Percentiles rank a stretch among this genome's conserved stretches.
Evolutionary conservation across 1,140 invertebrate species (phyloP).

Genomic region (Temnothorax curvispinosus): DNA sequence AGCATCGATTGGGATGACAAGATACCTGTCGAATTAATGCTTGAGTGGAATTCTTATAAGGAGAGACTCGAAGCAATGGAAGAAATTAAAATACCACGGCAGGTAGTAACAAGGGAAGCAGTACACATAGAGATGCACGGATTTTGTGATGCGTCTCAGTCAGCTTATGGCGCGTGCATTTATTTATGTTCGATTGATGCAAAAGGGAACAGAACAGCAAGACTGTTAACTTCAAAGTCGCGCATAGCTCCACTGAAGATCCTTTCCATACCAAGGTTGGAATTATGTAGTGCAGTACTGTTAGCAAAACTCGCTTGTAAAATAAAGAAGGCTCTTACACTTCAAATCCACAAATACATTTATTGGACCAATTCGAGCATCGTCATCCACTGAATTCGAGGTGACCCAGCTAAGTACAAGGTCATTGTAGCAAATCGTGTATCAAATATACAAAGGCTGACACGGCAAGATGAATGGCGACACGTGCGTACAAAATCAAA

Average conservation of each 20-base stretch:
- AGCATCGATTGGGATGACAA: neutral
- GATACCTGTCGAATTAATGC: neutral
- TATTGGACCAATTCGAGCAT: neutral
- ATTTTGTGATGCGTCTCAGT: neutral
- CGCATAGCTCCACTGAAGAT: neutral
- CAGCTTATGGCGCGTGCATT: neutral
- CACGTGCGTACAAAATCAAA: neutral
- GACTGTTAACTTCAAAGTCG: neutral
- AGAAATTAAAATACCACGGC: neutral
- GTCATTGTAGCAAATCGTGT: neutral
- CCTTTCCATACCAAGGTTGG: neutral
- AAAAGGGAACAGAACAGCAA: neutral
- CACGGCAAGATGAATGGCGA: neutral
- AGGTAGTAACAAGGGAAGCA: neutral
- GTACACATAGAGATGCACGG: neutral
- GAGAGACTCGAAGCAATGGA: neutral
- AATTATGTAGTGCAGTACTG: neutral
- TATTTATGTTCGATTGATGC: neutral
- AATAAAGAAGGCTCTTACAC: neutral
- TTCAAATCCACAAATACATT: neutral
- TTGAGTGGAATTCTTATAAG: neutral
- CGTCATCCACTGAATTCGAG: neutral
- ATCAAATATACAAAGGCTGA: neutral
- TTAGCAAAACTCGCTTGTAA: neutral
- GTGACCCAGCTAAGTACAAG: neutral